Evolutionary conservation across 2,797 vertebrate species (phyloP), one percentile per base, ranked within the genome.

Genomic region (Chelonia mydas): DNA sequence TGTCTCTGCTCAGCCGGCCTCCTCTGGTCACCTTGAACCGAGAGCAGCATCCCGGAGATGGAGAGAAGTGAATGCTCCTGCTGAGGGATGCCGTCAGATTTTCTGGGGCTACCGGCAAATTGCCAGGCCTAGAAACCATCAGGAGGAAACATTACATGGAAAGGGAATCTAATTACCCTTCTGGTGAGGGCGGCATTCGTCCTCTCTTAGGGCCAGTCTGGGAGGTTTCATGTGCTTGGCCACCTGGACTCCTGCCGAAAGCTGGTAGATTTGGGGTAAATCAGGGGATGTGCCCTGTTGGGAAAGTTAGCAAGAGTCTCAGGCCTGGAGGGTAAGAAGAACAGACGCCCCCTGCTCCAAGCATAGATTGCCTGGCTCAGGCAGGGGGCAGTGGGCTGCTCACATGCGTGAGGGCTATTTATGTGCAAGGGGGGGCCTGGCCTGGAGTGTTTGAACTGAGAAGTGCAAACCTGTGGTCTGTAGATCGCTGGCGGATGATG

Each of bases 111-210:
- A 82, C 0, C 0, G 57, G 72, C 87, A 72, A 88, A 28, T 78
- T 90, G 93, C 89, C 89, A 93, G 93, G 92, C 87, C 87, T 82
- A 93, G 57, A 88, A 95, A 91, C 90, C 91, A 55, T 84, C 80
- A 59, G 82, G 78, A 97, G 74, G 83, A 78, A 86, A 90, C 88
- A 89, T 95, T 90, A 94, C 95, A 88, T 94, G 80, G 95, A 88
- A 90, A 79, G 45, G 49, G 82, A 96, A 96, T 97, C 88, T 92
- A 91, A 95, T 95, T 96, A 94, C 79, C 80, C 84, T 85, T 96
- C 90, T 96, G 96, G 88, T 86, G 83, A 94, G 87, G 49, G 84
- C 90, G 86, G 86, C 6, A 2, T 51, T 47, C 3, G 51, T 77
- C 74, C n/a, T 0, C 0, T 81, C 0, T 0, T 51, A 28, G 53